phyloP scores from a whole-genome alignment of 2,113 vertebrate species.

The Leiothrix lutea region DNA sequence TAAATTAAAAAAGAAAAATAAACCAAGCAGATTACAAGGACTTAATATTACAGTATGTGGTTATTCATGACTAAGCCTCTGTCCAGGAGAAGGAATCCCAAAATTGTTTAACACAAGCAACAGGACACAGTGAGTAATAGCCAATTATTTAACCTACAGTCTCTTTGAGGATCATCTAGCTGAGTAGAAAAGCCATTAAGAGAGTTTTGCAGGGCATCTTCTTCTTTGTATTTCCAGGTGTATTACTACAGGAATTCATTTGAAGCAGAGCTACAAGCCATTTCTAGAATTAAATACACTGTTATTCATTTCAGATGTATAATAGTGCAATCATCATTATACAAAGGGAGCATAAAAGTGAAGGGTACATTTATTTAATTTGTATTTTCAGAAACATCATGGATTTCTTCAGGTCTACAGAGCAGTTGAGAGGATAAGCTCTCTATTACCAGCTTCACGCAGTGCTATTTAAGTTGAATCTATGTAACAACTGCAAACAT shows the following conservation, averaged over 20 bases:
- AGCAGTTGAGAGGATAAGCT: background rate
- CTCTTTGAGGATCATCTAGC: background rate
- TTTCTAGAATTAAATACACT: background rate
- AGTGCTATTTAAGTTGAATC: background rate
- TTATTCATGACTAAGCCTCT: background rate
- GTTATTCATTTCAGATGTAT: background rate
- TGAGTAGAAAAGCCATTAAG: background rate
- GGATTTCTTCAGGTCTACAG: background rate
- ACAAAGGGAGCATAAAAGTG: background rate
- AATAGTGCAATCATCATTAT: background rate
- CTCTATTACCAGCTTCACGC: background rate
- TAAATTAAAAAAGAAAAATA: background rate
- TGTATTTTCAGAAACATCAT: background rate
- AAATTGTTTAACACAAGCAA: background rate
- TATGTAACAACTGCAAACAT: background rate
- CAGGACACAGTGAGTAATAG: background rate
- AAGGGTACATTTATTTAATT: background rate
- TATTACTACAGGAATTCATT: background rate
- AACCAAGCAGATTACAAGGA: background rate
- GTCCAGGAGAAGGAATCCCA: background rate
- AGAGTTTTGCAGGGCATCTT: background rate
- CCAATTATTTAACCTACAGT: background rate
- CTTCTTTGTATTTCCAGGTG: background rate
- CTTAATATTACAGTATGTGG: background rate
- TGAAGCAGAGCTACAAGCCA: background rate